A percentile compares a stretch with the other conserved stretches of the same genome.
Conservation (phyloP, 1,140 invertebrate species). For the Acyrthosiphon pisum region DNA sequence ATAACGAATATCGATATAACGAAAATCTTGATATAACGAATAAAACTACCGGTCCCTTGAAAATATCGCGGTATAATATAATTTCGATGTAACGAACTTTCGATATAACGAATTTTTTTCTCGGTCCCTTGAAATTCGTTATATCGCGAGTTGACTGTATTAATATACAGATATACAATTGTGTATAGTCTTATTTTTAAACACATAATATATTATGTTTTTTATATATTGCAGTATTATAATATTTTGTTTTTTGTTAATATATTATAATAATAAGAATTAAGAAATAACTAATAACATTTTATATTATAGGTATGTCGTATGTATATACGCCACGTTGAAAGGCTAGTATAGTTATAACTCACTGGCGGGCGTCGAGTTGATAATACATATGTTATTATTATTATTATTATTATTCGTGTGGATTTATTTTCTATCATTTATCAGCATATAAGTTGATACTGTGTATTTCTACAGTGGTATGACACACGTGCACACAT, state of each 20-base stretch:
- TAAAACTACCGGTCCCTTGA: too few relatives aligned
- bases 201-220: not conserved
- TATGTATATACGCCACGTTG: not conserved
- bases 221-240: not conserved
- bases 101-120: too few relatives aligned
- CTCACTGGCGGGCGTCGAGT: not conserved
- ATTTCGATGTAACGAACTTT: too few relatives aligned
- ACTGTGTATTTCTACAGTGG: not conserved
- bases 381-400: too few relatives aligned
- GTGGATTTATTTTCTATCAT: not conserved
- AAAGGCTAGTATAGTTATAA: not conserved
- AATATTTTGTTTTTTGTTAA: not conserved
- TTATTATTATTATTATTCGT: not conserved
- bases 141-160: too few relatives aligned
- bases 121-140: too few relatives aligned
- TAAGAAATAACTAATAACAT: too few relatives aligned
- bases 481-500: not conserved
- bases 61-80: too few relatives aligned
- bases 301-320: too few relatives aligned
- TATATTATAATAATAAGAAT: too few relatives aligned
- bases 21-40: too few relatives aligned
- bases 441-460: not conserved
- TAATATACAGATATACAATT: not conserved
- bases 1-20: too few relatives aligned
- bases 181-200: not conserved